A percentile compares a stretch with the other conserved stretches of the same genome.
Evolutionary conservation across 2,797 vertebrate species (phyloP).

Genomic region (Myioborus melanocephalus): DNA sequence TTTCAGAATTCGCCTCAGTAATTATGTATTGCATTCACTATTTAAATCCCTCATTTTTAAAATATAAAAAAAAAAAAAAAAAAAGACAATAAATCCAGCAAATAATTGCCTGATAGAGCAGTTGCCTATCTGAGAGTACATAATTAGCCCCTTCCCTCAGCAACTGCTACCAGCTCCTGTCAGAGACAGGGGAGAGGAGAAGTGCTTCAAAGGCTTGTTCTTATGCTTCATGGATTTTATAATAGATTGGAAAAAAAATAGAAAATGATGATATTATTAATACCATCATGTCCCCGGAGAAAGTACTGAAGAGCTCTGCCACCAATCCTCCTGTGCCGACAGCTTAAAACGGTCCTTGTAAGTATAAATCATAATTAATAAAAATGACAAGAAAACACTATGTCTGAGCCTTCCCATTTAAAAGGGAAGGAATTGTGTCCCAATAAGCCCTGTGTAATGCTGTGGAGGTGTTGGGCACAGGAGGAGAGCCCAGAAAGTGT

Average conservation of each 20-base stretch:
- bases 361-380: background rate
- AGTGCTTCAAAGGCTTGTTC: conserved; percentile 18
- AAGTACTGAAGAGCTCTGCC: background rate
- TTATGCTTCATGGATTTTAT: background rate
- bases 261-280: background rate
- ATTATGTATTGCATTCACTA: background rate
- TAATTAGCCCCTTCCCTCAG: conserved; percentile 20
- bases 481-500: background rate
- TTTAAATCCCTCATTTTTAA: background rate
- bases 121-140: background rate
- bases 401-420: background rate
- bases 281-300: background rate
- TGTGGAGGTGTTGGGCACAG: background rate
- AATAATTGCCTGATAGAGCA: background rate
- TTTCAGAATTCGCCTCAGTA: background rate
- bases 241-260: background rate
- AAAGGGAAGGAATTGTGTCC: background rate
- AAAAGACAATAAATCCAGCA: background rate
- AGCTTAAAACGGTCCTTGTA: background rate
- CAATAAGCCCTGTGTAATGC: background rate
- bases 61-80: background rate
- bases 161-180: background rate
- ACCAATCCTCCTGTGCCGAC: background rate
- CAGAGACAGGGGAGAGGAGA: background rate
- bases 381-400: background rate